Conservation (phyloP, 2,888 invertebrate genomes). For the Metellina segmentata region DNA sequence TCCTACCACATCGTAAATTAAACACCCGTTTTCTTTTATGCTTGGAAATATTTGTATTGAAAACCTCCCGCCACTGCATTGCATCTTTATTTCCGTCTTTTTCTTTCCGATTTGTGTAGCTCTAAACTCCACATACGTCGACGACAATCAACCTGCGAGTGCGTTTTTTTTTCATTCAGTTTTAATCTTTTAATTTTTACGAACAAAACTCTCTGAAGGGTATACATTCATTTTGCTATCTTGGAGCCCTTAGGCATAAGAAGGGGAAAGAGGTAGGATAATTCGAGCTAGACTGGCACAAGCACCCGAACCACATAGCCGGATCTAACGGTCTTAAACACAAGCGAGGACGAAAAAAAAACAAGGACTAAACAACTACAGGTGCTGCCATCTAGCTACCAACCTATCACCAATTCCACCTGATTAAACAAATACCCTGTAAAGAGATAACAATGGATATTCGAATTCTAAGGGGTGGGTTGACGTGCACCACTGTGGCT, state of each 20-base stretch:
- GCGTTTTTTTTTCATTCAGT: not conserved
- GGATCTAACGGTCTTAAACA: too few species aligned
- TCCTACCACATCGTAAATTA: slow-evolving; percentile 11
- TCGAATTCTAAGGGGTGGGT: too few species aligned
- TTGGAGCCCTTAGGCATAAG: slow-evolving; percentile 13
- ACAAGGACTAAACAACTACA: too few species aligned
- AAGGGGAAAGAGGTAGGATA: not conserved
- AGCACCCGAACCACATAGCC: too few species aligned
- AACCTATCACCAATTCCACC: too few species aligned
- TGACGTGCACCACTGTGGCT: not conserved
- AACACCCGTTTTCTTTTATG: slow-evolving; percentile 35
- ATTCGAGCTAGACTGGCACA: too few species aligned
- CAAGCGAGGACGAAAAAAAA: too few species aligned
- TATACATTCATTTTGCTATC: slow-evolving; percentile 1
- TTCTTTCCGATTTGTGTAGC: not conserved
- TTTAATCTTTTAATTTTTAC: slow-evolving; percentile 9
- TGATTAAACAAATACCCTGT: too few species aligned
- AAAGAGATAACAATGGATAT: too few species aligned
- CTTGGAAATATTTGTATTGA: slow-evolving; percentile 48
- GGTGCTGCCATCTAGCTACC: too few species aligned
- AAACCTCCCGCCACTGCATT: slow-evolving; percentile 1
- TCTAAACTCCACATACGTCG: slow-evolving; percentile 4
- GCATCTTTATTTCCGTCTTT: slow-evolving; percentile 20
- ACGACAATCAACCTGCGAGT: not conserved
- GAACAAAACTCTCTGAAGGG: slow-evolving; percentile 18